Percentiles rank a stretch among this genome's conserved stretches.
Evolutionary conservation across 2,888 invertebrate genomes (phyloP).

Genomic region (Drosophila hamatofila): DNA sequence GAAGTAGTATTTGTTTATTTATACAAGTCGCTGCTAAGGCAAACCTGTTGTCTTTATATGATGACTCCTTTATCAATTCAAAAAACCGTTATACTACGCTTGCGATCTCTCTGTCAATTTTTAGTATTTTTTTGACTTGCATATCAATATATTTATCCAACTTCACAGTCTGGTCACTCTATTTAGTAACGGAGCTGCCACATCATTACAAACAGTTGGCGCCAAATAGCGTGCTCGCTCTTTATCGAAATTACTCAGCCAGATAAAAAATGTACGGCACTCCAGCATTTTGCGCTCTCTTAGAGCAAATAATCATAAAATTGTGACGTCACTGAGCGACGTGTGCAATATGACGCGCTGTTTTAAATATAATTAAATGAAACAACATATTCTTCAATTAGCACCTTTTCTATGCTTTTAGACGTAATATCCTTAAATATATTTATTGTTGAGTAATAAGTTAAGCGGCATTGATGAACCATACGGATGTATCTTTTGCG

Average conservation of each 20-base stretch:
- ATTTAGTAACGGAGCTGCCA: conserved; percentile 29
- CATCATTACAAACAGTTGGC: conserved; percentile 22
- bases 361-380: neutral
- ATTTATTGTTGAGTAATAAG: neutral
- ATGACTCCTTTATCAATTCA: neutral
- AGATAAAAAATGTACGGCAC: conserved; percentile 5
- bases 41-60: neutral
- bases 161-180: conserved; percentile 8
- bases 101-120: conserved; percentile 2
- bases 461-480: neutral
- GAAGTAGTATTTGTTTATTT: conserved; percentile 2
- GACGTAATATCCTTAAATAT: neutral
- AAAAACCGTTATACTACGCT: conserved; percentile 2
- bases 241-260: conserved; percentile 1
- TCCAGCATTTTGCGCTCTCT: conserved; percentile 2
- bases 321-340: conserved; percentile 22
- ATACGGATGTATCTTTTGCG: neutral
- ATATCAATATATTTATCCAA: conserved; percentile 14
- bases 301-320: conserved; percentile 10
- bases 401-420: neutral
- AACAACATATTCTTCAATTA: neutral
- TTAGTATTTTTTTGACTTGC: neutral
- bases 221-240: conserved; percentile 8
- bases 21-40: neutral
- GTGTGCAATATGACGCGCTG: neutral